Evolutionary conservation across 2,888 invertebrate species (phyloP).

Genomic region (Idaea biselata): DNA sequence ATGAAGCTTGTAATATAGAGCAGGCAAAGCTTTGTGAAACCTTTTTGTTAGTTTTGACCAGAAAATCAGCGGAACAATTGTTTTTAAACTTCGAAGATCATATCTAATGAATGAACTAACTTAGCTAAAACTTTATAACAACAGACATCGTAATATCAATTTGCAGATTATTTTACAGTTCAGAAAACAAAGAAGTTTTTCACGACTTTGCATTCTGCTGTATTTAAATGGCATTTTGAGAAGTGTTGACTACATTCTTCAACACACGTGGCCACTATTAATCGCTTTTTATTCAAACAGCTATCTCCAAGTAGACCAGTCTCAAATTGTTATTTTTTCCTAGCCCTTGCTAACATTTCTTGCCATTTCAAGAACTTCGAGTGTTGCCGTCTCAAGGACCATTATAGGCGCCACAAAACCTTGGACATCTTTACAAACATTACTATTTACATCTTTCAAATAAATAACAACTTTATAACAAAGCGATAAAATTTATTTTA

Average conservation of each 20-base stretch:
- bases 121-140: no score
- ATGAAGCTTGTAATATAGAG: no score
- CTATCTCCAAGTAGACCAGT: background rate
- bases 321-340: constrained; percentile 31
- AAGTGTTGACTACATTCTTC: background rate
- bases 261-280: background rate
- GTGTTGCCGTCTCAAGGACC: constrained; percentile 56
- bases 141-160: no score
- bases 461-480: constrained; percentile 8
- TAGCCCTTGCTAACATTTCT: constrained; percentile 39
- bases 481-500: constrained; percentile 7
- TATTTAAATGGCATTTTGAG: background rate
- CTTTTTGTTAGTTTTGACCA: no score
- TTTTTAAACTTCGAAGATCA: no score
- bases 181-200: no score
- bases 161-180: no score
- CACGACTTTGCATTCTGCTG: background rate
- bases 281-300: background rate
- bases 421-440: constrained; percentile 32
- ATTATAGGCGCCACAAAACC: constrained; percentile 63
- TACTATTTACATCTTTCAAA: background rate
- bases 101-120: no score
- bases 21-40: no score
- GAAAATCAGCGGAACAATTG: no score
- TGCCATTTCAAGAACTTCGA: constrained; percentile 38